Base-by-base conservation (phyloP, 2,888 invertebrate genomes). In the Meiosimyza platycephala region DNA sequence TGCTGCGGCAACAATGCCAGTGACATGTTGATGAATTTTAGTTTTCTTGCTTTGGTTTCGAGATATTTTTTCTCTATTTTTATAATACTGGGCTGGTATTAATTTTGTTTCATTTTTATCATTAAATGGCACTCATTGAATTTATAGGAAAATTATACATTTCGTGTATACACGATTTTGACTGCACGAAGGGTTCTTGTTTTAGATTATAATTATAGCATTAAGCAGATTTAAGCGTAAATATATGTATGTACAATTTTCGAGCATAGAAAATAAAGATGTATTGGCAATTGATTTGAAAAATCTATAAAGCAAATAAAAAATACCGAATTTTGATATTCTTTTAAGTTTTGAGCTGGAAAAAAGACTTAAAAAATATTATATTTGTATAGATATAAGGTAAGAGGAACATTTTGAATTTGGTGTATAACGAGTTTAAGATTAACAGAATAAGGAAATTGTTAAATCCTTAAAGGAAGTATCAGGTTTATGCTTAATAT, bases 281-380 rank as follows among this genome's bases (percentile, higher is more conserved):
- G 78, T 76, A 40, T 74, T 74, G 78, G 81, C 81, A 81, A 81
- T 81, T 77, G 81, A 81, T 81, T 81, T 76, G 73, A 75, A 75
- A 77, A 80, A 79, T 80, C 80, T 76, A 75, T 78, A 76, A 77
- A 76, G 71, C 12, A 16, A 18, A 50, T 50, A n/a, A 40, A 40
- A 40, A 40, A 6, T 9, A 40, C 1, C 40, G 9, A 40, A 40
- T 40, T 40, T 9, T 7, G 6, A 40, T 6, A 40, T 7, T 40
- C 9, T 7, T 9, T 6, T 40, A 9, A 28, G 28, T 3, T 28
- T 4, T 3, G 3, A 28, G 4, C 28, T 3, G 4, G 28, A 28
- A 28, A 28, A 28, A 4, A 28, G 0, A 2, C 3, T 28, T 28
- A 28, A 28, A 28, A 28, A 28, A 0, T 2, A 28, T 28, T 28